Percentiles rank a stretch among this genome's conserved stretches.
phyloP scores from a whole-genome alignment of 2,888 invertebrate species.

The Clunio marinus region DNA sequence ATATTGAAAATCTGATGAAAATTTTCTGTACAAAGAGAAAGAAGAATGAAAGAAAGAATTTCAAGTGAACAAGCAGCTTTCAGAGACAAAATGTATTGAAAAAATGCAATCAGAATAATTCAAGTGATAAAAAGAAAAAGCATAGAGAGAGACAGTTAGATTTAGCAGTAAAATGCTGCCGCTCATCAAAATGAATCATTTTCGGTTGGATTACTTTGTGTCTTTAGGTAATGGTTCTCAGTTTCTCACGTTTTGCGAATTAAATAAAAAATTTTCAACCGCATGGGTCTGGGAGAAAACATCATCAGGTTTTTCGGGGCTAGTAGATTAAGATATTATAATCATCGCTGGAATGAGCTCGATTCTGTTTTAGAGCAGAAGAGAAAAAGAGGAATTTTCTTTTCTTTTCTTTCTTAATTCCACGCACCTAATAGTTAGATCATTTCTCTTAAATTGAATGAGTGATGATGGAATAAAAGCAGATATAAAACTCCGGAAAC shows the following conservation, averaged over 20 bases:
- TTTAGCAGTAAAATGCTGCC: neutral
- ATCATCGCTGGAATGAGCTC: neutral
- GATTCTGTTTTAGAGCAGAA: neutral
- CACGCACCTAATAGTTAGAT: too few species aligned
- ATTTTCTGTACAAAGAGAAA: neutral
- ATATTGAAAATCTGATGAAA: too few species aligned
- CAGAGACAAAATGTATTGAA: neutral
- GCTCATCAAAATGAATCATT: neutral
- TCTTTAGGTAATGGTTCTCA: slow-evolving; percentile 1
- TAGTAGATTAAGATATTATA: neutral
- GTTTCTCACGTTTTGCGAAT: neutral
- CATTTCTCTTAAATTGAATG: too few species aligned
- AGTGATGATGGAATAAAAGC: too few species aligned
- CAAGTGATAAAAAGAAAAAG: neutral
- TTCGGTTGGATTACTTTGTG: neutral
- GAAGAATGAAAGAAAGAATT: neutral
- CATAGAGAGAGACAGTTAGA: neutral
- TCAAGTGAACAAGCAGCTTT: neutral
- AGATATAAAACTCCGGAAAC: too few species aligned
- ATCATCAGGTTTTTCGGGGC: neutral
- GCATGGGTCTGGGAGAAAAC: neutral
- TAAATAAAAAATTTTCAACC: too few species aligned
- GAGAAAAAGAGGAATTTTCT: neutral
- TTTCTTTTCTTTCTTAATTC: too few species aligned
- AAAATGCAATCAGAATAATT: neutral